These are phyloP conservation scores for Sebastes hubbsi DNA, from an alignment of 2,797 vertebrate genomes.

Conservation along the genomic window DNA sequence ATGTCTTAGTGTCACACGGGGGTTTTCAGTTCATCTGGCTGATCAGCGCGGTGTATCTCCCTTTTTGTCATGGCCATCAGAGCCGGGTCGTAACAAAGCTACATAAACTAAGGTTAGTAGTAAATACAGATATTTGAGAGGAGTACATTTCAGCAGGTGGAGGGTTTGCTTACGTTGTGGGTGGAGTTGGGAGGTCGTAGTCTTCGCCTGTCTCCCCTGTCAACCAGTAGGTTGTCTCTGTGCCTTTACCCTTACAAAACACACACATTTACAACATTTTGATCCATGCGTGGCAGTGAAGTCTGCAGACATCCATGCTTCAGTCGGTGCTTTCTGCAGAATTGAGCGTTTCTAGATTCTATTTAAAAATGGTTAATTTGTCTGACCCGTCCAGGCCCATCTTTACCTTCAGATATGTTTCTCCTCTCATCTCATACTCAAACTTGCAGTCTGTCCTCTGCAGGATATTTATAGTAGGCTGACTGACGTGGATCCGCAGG, in stretches of 20 bases:
- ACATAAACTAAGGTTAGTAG: background rate
- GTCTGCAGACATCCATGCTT: background rate
- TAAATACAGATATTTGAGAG: background rate
- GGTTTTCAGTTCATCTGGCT: no score
- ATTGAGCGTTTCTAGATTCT: background rate
- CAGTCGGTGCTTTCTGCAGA: background rate
- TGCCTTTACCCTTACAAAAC: constrained; percentile 88
- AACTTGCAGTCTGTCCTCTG: constrained; percentile 92
- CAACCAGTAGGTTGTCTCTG: constrained; percentile 95
- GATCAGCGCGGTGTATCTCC: background rate
- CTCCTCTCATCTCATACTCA: constrained; percentile 90
- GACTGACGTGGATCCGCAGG: constrained; percentile 92
- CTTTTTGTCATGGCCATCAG: background rate
- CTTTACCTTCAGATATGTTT: constrained; percentile 91
- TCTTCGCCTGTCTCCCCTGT: constrained; percentile 88
- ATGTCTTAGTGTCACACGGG: background rate
- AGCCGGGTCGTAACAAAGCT: no score
- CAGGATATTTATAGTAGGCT: constrained; percentile 91
- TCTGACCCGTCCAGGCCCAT: background rate
- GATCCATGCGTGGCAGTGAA: background rate
- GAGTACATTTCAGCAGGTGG: background rate
- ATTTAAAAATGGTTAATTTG: background rate
- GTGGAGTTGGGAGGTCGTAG: constrained; percentile 89
- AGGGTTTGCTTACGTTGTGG: constrained; percentile 87
- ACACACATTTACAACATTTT: constrained; percentile 4